Base-by-base conservation (phyloP, 2,113 vertebrate species). In the Cichladusa arquata region DNA sequence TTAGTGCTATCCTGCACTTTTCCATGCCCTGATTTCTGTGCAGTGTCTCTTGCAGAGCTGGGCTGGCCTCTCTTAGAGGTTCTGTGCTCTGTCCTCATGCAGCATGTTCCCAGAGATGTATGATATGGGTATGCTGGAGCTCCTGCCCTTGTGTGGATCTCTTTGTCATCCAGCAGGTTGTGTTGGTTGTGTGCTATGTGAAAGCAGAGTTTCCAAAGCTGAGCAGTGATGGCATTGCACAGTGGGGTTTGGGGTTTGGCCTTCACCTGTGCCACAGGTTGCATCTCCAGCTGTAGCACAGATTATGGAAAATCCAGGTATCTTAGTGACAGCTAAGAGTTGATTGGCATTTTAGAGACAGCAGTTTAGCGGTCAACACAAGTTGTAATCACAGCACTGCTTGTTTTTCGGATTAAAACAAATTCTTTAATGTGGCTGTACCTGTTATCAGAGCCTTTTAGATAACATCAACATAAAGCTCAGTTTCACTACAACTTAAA, bases 121-220 rank as follows among this genome's bases (percentile, higher is more conserved):
- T 28, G 54, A 7, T 26, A 1, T 1, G 2, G 20, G 13, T 47
- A 0, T 1, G 2, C 51, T 29, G 45, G 34, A 60, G 69, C 58
- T 84, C 51, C 51, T 76, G 62, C 3, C 36, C 53, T 65, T 29
- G 29, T 3, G 0, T 34, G 78, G 64, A 34, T 19, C 12, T 86
- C 56, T 67, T 22, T 57, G 44, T 50, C 31, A 18, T 8, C 17
- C 58, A 18, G 36, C 60, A 48, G 34, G 23, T 40, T 73, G 67
- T 19, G n/a, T n/a, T 90, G 31, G 26, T 16, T 73, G 42, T 84
- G 69, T 84, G 54, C 78, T 9, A 2, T 3, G 7, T 61, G 65
- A 34, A 73, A 56, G 14, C 19, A 64, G 53, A 45, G 16, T 64
- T 87, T 50, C 64, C 45, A 12, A 14, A 71, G 85, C 3, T 2